phyloP scores from a whole-genome alignment of 2,888 invertebrate genomes.

The Petrophora chlorosata region DNA sequence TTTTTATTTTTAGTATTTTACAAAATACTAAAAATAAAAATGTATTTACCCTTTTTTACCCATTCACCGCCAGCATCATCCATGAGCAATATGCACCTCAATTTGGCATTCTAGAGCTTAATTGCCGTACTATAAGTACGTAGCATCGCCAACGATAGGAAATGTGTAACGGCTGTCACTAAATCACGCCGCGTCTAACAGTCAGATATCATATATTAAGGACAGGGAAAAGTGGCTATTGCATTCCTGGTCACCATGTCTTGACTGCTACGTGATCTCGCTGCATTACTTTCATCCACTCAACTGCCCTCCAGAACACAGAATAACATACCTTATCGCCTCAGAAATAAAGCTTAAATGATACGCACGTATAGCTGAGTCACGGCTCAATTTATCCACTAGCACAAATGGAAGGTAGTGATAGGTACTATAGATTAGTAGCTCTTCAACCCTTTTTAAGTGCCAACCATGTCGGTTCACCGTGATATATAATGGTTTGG shows the following conservation, averaged over 20 bases:
- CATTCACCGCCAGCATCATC: too few relatives aligned
- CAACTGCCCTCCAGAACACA: background rate
- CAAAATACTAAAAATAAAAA: too few relatives aligned
- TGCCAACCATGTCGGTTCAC: constrained; percentile 14
- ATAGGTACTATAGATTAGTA: constrained; percentile 18
- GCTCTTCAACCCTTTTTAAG: constrained; percentile 19
- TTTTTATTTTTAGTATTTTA: too few relatives aligned
- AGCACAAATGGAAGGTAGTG: constrained; percentile 18
- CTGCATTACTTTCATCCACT: constrained; percentile 5
- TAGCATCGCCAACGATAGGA: too few relatives aligned
- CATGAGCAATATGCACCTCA: too few relatives aligned
- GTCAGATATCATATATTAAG: constrained; percentile 16
- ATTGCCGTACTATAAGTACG: too few relatives aligned
- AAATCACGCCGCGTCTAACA: background rate
- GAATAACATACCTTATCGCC: background rate
- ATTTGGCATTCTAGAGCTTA: too few relatives aligned
- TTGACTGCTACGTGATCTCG: constrained; percentile 22
- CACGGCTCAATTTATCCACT: constrained; percentile 15
- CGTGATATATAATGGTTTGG: constrained; percentile 18
- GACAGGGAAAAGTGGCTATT: constrained; percentile 58
- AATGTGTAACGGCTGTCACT: background rate
- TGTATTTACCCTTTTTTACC: too few relatives aligned
- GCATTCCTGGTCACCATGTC: constrained; percentile 33
- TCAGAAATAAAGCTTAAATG: background rate
- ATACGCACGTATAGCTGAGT: background rate